These are phyloP conservation scores for Neodiprion pinetum DNA, from an alignment of 1,140 invertebrate species.

Conservation along the genomic window DNA sequence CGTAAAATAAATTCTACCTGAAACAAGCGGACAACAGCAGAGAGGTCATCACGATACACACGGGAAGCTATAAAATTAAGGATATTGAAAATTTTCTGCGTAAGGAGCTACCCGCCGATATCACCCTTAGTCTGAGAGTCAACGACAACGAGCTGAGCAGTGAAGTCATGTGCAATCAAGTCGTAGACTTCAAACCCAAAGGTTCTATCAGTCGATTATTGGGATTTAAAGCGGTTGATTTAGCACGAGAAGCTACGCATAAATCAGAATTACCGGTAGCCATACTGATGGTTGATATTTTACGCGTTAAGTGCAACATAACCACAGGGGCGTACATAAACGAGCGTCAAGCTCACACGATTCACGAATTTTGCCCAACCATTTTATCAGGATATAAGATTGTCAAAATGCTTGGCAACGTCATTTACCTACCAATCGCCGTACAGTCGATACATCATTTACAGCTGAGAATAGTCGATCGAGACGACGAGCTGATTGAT, in stretches of 20 bases:
- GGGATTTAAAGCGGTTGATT: too few relatives aligned
- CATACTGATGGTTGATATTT: too few relatives aligned
- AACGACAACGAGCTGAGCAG: too few relatives aligned
- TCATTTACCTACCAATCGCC: too few relatives aligned
- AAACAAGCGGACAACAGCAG: slow-evolving; percentile 20
- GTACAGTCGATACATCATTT: too few relatives aligned
- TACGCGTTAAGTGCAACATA: too few relatives aligned
- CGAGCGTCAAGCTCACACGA: slow-evolving; percentile 28
- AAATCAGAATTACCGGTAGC: too few relatives aligned
- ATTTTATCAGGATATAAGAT: slow-evolving; percentile 41
- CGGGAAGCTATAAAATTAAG: too few relatives aligned
- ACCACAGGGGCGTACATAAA: too few relatives aligned
- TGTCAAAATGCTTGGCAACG: slow-evolving; percentile 29
- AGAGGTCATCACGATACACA: too few relatives aligned
- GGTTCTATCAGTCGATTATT: slow-evolving; percentile 14
- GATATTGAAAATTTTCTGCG: neutral
- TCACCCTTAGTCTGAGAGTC: neutral
- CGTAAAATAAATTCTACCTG: slow-evolving; percentile 30
- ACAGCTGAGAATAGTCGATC: neutral
- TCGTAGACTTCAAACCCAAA: neutral
- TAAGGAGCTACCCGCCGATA: slow-evolving; percentile 17
- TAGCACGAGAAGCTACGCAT: too few relatives aligned
- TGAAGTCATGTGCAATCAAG: too few relatives aligned
- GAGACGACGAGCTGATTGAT: slow-evolving; percentile 23
- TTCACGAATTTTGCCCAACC: slow-evolving; percentile 23